Evolutionary conservation across 2,113 vertebrate genomes (phyloP), one percentile per base, ranked within the genome.

Genomic region (Hippocampus comes): DNA sequence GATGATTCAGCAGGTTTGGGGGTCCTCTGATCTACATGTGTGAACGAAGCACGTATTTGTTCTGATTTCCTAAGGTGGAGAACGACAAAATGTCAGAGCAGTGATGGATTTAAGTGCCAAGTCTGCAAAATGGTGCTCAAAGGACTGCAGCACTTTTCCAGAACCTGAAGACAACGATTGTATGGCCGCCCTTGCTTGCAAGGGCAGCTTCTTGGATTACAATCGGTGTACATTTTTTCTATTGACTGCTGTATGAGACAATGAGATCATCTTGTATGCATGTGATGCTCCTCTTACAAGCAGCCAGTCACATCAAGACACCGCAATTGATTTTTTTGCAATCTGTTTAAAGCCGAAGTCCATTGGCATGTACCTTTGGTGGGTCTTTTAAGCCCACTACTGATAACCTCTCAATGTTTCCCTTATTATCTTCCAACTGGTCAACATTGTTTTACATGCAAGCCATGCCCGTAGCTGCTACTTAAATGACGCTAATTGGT

Each of bases 21-120:
- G 91, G 89, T 86, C 86, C 86, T 86, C 78, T 82, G 88, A 91
- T 89, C 91, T 90, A 89, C 81, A 76, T 20, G 30, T 80, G 86
- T 85, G 77, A 71, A 53, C 21, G 67, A 66, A 48, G 23, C 43
- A 17, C 14, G 8, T 17, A 27, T 8, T 7, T 48, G n/a, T 46
- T 9, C 14, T 71, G 67, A 78, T 78, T 89, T 83, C 84, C 76
- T 59, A 77, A 78, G 86, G 64, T 70, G 30, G 56, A 78, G 80
- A 79, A 73, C 73, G 71, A 89, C 84, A 83, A 88, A 83, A 86
- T 86, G 15, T 48, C 64, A 66, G 89, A 88, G 84, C 82, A 86
- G 65, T 68, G 75, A 71, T 55, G 63, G 75, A 83, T 69, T 78
- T 77, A 74, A 70, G 63, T 46, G 21, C 63, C 76, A 68, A 70